phyloP scores from a whole-genome alignment of 2,113 vertebrate species.

The Struthidea cinerea region DNA sequence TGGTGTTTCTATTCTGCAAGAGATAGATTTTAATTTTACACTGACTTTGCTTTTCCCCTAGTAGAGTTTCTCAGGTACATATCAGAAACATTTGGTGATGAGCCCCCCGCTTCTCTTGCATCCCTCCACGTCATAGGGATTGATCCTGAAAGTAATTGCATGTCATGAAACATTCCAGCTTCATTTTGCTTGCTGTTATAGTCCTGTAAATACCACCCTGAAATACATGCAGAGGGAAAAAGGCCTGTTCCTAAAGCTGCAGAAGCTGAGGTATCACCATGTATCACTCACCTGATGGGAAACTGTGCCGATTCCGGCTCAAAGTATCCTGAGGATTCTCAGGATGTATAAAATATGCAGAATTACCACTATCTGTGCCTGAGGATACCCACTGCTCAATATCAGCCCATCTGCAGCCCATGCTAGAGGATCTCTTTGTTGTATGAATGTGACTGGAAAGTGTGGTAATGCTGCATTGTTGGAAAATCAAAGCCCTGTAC shows the following conservation, averaged over 20 bases:
- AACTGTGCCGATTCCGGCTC: background rate
- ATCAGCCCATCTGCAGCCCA: background rate
- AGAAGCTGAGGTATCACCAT: background rate
- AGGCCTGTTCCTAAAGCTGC: background rate
- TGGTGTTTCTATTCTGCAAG: conserved; percentile 44
- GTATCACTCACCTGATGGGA: background rate
- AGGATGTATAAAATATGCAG: conserved; percentile 23
- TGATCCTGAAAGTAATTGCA: background rate
- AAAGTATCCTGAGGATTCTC: background rate
- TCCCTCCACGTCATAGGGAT: background rate
- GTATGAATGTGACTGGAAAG: conserved; percentile 11
- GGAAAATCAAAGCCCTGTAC: conserved; percentile 30
- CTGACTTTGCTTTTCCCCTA: background rate
- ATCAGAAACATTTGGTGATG: conserved; percentile 31
- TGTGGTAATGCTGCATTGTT: conserved; percentile 36
- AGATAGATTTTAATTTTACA: conserved; percentile 47
- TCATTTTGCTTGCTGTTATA: background rate
- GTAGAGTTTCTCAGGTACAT: background rate
- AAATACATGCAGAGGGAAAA: background rate
- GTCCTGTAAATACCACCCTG: background rate
- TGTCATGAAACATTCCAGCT: background rate
- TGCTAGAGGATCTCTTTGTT: conserved; percentile 23
- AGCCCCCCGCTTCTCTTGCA: background rate
- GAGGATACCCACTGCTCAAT: conserved; percentile 4
- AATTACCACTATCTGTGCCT: background rate